Evolutionary conservation across 2,888 invertebrate species (phyloP).

Genomic region (Allolobophora icterica): DNA sequence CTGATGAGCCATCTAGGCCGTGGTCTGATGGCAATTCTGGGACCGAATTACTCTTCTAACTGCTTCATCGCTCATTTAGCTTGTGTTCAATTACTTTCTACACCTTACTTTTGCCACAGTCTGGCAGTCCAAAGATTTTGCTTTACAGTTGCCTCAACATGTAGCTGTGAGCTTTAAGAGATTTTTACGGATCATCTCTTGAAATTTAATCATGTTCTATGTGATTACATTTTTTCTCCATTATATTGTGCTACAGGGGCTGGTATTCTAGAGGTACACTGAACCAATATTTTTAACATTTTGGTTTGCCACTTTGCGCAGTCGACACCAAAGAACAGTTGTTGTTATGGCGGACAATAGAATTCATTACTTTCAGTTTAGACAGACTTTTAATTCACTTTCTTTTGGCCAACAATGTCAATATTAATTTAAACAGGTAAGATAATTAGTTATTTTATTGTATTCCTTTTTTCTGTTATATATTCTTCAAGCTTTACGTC

Average conservation of each 20-base stretch:
- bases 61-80: neutral
- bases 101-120: neutral
- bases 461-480: too few relatives aligned
- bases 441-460: too few relatives aligned
- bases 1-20: neutral
- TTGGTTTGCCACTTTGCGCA: too few relatives aligned
- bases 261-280: neutral
- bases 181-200: neutral
- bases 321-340: too few relatives aligned
- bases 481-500: too few relatives aligned
- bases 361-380: too few relatives aligned
- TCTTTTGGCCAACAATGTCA: too few relatives aligned
- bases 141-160: neutral
- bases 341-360: too few relatives aligned
- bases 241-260: neutral
- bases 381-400: too few relatives aligned
- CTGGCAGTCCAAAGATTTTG: too few relatives aligned
- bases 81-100: neutral
- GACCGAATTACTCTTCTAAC: neutral
- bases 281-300: too few relatives aligned
- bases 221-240: neutral
- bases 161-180: neutral
- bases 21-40: conserved; percentile 23
- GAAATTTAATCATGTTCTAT: neutral
- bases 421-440: too few relatives aligned